A percentile compares a stretch with the other conserved stretches of the same genome.
These are phyloP conservation scores for Coremacera marginata DNA, from an alignment of 2,888 invertebrate genomes.

Conservation along the genomic window DNA sequence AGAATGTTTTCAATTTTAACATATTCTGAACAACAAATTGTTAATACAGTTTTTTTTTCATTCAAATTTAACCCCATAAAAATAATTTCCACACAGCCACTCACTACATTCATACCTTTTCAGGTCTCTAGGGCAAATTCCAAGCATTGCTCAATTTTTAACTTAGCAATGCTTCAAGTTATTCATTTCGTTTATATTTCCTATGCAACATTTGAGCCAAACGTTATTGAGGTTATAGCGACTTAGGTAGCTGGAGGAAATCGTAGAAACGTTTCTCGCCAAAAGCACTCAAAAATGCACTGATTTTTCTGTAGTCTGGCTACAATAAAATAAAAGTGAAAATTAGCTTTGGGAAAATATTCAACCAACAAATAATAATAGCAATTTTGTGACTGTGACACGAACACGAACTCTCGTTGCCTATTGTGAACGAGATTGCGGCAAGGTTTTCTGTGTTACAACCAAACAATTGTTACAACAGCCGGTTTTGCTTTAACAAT, in stretches of 20 bases:
- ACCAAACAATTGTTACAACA: too few relatives aligned
- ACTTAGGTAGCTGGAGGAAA: neutral
- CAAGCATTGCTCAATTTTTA: neutral
- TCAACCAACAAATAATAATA: neutral
- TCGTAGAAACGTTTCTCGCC: neutral
- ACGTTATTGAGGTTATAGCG: neutral
- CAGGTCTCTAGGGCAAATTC: slow-evolving; percentile 31
- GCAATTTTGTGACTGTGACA: neutral
- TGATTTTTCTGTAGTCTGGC: slow-evolving; percentile 3
- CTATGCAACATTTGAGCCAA: neutral
- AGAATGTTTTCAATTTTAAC: too few relatives aligned
- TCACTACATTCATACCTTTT: neutral
- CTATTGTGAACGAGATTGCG: neutral
- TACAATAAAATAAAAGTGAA: slow-evolving; percentile 7
- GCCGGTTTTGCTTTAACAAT: too few relatives aligned
- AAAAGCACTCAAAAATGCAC: neutral
- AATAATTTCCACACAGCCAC: neutral
- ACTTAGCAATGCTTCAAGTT: neutral
- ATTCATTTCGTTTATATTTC: neutral
- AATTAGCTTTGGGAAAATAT: neutral
- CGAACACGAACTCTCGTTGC: neutral
- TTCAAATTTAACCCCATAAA: neutral
- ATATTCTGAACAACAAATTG: too few relatives aligned
- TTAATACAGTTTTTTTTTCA: neutral
- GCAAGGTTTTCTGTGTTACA: too few relatives aligned